Conservation (phyloP, 2,113 vertebrate species). For the Spilogale gracilis region DNA sequence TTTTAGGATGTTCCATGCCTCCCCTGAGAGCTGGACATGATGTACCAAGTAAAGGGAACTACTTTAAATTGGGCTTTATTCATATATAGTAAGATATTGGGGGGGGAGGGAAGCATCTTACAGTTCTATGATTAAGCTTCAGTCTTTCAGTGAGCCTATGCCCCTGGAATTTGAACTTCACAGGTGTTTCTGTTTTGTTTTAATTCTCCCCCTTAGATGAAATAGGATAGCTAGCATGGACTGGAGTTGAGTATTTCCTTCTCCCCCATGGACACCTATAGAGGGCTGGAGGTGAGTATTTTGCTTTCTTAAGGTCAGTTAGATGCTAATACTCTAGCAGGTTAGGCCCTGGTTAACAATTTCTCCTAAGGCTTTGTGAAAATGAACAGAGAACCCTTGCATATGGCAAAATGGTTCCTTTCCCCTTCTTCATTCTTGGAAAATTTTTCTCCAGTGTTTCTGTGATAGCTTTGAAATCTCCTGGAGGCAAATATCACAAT, state of each 20-base stretch:
- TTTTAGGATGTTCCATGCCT: neutral
- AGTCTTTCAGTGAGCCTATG: neutral
- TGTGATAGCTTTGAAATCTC: neutral
- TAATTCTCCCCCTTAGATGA: neutral
- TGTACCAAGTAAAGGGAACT: neutral
- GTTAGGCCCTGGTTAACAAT: neutral
- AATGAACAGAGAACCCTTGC: neutral
- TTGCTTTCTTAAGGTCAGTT: neutral
- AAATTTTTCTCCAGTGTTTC: neutral
- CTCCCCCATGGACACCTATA: neutral
- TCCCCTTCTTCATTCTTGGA: neutral
- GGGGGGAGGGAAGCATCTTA: neutral
- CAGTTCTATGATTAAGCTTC: neutral
- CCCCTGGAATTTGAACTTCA: neutral
- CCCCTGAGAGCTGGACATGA: neutral
- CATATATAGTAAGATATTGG: neutral
- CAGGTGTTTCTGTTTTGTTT: neutral
- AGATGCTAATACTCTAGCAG: neutral
- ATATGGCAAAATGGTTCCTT: neutral
- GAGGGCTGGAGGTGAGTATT: neutral
- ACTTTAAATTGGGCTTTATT: neutral
- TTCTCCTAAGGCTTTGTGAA: neutral
- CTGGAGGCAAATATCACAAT: neutral
- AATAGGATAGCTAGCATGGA: neutral
- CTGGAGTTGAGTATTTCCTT: neutral